Base-by-base conservation (phyloP, 64 coral and sea anemone genomes). In the Stylophora pistillata region DNA sequence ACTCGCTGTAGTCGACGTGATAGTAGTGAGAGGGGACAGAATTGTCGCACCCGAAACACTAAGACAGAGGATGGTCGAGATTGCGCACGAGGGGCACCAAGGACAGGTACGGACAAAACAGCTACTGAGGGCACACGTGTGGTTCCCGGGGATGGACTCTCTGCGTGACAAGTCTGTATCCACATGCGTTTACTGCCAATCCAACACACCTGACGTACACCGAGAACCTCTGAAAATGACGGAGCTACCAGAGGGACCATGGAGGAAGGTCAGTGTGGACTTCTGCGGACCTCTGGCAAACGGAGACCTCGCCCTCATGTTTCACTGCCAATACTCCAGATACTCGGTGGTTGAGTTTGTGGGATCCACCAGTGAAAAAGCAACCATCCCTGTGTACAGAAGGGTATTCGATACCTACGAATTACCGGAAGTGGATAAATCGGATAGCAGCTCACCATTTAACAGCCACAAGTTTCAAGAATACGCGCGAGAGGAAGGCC, bases 381-480 rank as follows among this genome's bases (percentile, higher is more conserved):
- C 71, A 73, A 73, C 71, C 25, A 73, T 73, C 15, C 71, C 25
- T 29, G 25, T 73, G 25, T 73, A 15, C 58, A 60, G 58, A 60
- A 68, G 71, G 60, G 37, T 93, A 29, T 93, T 87, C 16, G 54
- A 59, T 13, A 93, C 91, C 57, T 76, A 93, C 55, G 86, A 79
- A 62, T 71, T 89, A 4, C 87, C 86, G 20, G 54, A 81, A 32
- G 33, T 76, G 34, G 16, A 86, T 2, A 72, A 94, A 65, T 88
- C 66, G 11, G 86, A 94, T 53, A 94, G 89, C 71, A 78, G 92
- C 88, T 55, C 86, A 60, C 86, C 78, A 37, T 94, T 94, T 76
- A 78, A 80, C 71, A 77, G 78, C 15, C 34, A 85, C 58, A 63
- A 31, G 55, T 89, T 94, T 53, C 15, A 25, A 75, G 53, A 89